These are phyloP conservation scores for Lithodes maja DNA, from an alignment of 2,888 invertebrate species.

Conservation along the genomic window DNA sequence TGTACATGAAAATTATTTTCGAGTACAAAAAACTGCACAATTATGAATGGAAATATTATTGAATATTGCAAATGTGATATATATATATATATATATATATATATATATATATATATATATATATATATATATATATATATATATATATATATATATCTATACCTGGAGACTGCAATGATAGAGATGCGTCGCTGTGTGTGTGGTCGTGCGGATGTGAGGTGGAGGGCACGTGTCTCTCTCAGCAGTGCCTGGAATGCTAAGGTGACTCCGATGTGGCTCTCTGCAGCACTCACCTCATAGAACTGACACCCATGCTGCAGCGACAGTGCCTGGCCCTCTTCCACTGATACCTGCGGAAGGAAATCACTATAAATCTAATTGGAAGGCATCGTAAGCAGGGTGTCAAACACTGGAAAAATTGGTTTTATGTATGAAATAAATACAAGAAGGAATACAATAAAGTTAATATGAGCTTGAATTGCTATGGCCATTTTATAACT, in stretches of 20 bases:
- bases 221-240: conserved; percentile 84
- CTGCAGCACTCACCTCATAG: conserved; percentile 88
- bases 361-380: background rate
- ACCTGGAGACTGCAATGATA: conserved; percentile 70
- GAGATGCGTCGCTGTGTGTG: conserved; percentile 79
- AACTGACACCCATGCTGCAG: conserved; percentile 79
- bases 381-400: no score
- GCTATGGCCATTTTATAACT: no score
- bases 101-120: background rate
- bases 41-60: no score
- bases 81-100: no score
- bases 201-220: conserved; percentile 76
- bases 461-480: no score
- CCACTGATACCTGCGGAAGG: conserved; percentile 81
- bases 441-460: background rate
- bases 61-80: no score
- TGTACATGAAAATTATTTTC: no score
- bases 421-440: background rate
- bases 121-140: conserved; percentile 3
- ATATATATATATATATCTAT: conserved; percentile 73
- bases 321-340: conserved; percentile 87
- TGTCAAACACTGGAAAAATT: no score
- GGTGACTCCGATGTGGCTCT: conserved; percentile 84
- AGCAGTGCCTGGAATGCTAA: conserved; percentile 84
- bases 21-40: no score